These are phyloP conservation scores for Mythimna lalbum DNA, from an alignment of 2,888 invertebrate species.

Conservation along the genomic window DNA sequence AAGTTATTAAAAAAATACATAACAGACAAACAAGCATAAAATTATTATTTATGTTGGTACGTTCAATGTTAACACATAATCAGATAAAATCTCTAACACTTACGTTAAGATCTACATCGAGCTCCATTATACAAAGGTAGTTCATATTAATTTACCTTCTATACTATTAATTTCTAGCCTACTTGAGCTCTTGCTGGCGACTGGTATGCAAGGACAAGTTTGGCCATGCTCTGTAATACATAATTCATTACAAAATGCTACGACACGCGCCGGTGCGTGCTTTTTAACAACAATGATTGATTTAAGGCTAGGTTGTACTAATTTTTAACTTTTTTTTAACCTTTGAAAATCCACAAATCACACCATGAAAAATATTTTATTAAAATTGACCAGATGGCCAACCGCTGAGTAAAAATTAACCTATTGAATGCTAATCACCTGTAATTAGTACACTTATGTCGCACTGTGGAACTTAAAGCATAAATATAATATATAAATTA, in stretches of 20 bases:
- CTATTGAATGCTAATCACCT: too few species aligned
- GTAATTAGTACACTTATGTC: too few species aligned
- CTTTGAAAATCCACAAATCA: too few species aligned
- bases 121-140: slow-evolving; percentile 10
- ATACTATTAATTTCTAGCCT: slow-evolving; percentile 36
- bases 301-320: slow-evolving; percentile 13
- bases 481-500: too few species aligned
- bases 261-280: slow-evolving; percentile 49
- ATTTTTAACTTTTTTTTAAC: too few species aligned
- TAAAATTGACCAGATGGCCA: too few species aligned
- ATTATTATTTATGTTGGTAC: neutral
- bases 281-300: slow-evolving; percentile 57
- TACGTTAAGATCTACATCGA: slow-evolving; percentile 5
- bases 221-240: slow-evolving; percentile 46
- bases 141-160: slow-evolving; percentile 22
- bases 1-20: neutral
- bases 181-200: slow-evolving; percentile 33
- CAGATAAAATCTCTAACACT: slow-evolving; percentile 13
- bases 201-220: slow-evolving; percentile 61
- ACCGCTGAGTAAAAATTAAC: too few species aligned
- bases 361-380: too few species aligned
- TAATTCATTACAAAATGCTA: slow-evolving; percentile 58
- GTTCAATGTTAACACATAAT: slow-evolving; percentile 13
- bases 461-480: too few species aligned
- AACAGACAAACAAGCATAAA: neutral